Conservation (phyloP, 2,797 vertebrate species). For the Todus mexicanus region DNA sequence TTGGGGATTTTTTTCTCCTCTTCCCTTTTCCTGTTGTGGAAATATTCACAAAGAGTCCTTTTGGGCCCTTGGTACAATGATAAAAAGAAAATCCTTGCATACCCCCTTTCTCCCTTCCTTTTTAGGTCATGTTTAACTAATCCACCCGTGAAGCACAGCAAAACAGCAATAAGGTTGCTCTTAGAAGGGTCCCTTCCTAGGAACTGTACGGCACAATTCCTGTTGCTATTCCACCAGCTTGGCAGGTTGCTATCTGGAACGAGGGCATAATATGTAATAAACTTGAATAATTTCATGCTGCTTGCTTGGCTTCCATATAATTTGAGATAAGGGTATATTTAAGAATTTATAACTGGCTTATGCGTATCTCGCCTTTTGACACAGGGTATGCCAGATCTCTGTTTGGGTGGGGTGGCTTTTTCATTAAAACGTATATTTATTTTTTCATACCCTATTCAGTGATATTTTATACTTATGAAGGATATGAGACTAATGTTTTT, state of each 20-base stretch:
- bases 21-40: neutral
- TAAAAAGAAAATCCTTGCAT: neutral
- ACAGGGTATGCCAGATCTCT: neutral
- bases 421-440: neutral
- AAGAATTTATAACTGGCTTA: neutral
- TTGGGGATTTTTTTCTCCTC: rapidly evolving
- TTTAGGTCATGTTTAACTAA: constrained; percentile 11
- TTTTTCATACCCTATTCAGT: neutral
- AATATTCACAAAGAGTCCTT: neutral
- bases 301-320: neutral
- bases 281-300: neutral
- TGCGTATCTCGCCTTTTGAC: neutral
- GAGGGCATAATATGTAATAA: neutral
- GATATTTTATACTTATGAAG: neutral
- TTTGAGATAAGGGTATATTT: neutral
- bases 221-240: neutral
- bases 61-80: neutral
- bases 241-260: neutral
- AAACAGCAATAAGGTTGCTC: neutral
- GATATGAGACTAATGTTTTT: neutral
- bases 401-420: neutral
- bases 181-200: neutral
- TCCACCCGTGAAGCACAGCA: neutral
- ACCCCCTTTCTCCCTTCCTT: neutral
- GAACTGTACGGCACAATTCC: neutral